Evolutionary conservation across 1,140 invertebrate species (phyloP).

Genomic region (Goniozus legneri): DNA sequence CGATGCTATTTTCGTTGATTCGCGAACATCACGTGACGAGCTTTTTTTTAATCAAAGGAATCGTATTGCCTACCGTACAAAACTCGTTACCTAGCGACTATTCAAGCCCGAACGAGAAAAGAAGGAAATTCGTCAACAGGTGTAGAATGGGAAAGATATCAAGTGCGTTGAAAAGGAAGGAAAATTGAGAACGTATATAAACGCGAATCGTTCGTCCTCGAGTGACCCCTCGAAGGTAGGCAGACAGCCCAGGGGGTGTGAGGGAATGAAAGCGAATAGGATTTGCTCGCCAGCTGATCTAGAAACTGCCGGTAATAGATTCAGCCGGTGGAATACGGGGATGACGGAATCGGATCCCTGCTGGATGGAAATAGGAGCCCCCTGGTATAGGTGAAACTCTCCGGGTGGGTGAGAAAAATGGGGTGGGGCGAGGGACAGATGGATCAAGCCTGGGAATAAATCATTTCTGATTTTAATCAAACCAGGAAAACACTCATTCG

Average conservation of each 20-base stretch:
- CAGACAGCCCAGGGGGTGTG: too few species aligned
- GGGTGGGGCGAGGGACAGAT: background rate
- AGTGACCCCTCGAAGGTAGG: too few species aligned
- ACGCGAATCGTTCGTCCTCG: too few species aligned
- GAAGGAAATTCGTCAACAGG: constrained; percentile 15
- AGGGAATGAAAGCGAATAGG: too few species aligned
- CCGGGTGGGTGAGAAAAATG: too few species aligned
- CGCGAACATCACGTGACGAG: too few species aligned
- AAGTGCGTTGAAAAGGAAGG: constrained; percentile 7
- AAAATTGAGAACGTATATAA: too few species aligned
- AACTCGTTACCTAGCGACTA: too few species aligned
- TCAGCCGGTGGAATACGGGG: constrained; percentile 14
- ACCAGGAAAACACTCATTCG: constrained; percentile 14
- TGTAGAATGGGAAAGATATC: constrained; percentile 18
- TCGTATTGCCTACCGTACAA: too few species aligned
- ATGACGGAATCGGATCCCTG: constrained; percentile 14
- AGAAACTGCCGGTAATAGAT: constrained; percentile 28
- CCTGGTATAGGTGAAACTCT: background rate
- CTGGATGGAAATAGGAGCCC: constrained; percentile 17
- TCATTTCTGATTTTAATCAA: constrained; percentile 32
- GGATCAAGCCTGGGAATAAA: constrained; percentile 20
- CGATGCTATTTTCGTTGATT: too few species aligned
- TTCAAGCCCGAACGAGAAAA: too few species aligned
- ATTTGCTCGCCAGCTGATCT: constrained; percentile 18
- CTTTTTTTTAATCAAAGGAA: too few species aligned